Base-by-base conservation (phyloP, 2,797 vertebrate genomes). In the Antrozous pallidus region DNA sequence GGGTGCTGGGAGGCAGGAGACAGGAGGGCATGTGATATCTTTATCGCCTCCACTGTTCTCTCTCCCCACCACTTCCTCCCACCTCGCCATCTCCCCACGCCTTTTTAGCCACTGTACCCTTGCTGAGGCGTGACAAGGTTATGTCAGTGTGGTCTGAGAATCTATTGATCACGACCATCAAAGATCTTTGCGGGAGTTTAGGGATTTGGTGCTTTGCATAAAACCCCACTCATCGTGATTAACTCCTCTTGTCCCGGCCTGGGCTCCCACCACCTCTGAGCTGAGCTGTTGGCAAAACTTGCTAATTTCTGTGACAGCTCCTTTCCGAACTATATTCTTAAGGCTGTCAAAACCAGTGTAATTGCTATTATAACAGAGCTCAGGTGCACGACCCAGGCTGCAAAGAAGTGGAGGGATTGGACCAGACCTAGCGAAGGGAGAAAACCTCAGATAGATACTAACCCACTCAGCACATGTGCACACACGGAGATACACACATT, bases 121-220 rank as follows among this genome's bases (percentile, higher is more conserved):
- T 98, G 98, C 97, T 94, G 95, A 95, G 97, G 96, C 96, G 95
- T 98, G 98, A 98, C 98, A 99, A 99, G 98, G 99, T 99, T 98
- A 98, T 97, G 98, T 98, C 97, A 97, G 97, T 49, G 82, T 97
- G 98, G 98, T 98, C 98, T 98, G 98, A 98, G 97, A 97, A 98
- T 98, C 97, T 98, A 98, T 99, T 98, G 99, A 99, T 99, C 98
- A 97, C 85, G 17, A 95, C 95, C 90, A 96, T 97, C 97, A 97
- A 98, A 98, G 98, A 98, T 98, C 98, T 96, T 97, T 87, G 96
- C 31, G 13, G 95, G 97, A 98, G 97, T 96, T 96, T 97, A 97
- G 96, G 97, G 97, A 97, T 98, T 98, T 98, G 97, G 94, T 67
- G 92, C 97, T 98, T 98, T 98, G 97, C 97, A 97, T 86, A 95